phyloP scores from a whole-genome alignment of 2,113 vertebrate species.

The Poecilia latipinna region DNA sequence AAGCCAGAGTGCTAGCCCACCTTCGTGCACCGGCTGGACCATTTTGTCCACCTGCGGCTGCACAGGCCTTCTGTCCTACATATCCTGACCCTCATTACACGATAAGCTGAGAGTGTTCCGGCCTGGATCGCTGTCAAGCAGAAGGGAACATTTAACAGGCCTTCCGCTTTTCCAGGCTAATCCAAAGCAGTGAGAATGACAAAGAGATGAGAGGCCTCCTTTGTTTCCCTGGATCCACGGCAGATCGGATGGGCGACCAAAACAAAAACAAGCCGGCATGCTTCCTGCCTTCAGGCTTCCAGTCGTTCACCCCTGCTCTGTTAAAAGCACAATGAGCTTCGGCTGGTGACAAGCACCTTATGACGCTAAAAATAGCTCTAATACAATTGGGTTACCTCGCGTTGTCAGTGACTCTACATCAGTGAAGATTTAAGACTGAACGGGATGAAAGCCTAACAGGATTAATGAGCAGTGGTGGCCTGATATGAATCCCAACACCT shows the following conservation, averaged over 20 bases:
- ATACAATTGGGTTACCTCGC: constrained; percentile 59
- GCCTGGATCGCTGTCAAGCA: constrained; percentile 37
- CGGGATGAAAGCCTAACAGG: constrained; percentile 18
- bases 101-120: constrained; percentile 60
- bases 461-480: not conserved
- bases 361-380: constrained; percentile 71
- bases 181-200: constrained; percentile 37
- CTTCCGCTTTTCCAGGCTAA: constrained; percentile 64
- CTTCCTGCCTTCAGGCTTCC: constrained; percentile 41
- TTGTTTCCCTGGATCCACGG: constrained; percentile 44
- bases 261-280: constrained; percentile 33
- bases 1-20: constrained; percentile 27
- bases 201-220: constrained; percentile 36
- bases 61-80: constrained; percentile 23
- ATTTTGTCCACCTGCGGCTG: not conserved
- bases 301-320: constrained; percentile 37
- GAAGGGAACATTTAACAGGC: constrained; percentile 49
- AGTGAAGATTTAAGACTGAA: constrained; percentile 27
- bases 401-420: constrained; percentile 14
- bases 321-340: constrained; percentile 59
- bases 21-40: constrained; percentile 2
- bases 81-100: constrained; percentile 11
- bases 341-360: constrained; percentile 57
- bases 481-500: not conserved
- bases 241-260: constrained; percentile 32